These are phyloP conservation scores for Deroplatys truncata DNA, from an alignment of 2,888 invertebrate genomes.

Conservation along the genomic window DNA sequence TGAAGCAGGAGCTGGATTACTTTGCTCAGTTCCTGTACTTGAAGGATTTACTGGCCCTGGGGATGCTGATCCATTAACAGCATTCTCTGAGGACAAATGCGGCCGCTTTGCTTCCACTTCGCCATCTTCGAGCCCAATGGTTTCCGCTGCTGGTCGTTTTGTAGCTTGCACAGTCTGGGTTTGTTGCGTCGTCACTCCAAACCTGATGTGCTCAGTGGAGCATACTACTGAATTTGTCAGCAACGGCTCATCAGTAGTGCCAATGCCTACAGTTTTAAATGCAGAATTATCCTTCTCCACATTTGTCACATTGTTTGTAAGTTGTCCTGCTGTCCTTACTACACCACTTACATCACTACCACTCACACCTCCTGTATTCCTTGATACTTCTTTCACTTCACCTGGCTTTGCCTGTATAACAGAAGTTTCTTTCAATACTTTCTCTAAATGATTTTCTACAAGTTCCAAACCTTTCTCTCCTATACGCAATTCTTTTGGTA, in stretches of 20 bases:
- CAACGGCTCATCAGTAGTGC: constrained; percentile 18
- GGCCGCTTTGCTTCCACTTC: constrained; percentile 17
- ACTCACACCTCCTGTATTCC: constrained; percentile 38
- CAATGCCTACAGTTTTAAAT: constrained; percentile 24
- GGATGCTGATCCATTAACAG: constrained; percentile 23
- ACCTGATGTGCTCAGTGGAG: constrained; percentile 6
- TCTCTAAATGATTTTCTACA: constrained; percentile 48
- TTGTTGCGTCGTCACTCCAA: constrained; percentile 8
- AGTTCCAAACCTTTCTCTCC: constrained; percentile 57
- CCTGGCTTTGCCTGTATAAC: constrained; percentile 31
- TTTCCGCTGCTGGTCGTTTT: constrained; percentile 21
- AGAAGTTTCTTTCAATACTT: constrained; percentile 37
- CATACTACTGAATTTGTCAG: neutral
- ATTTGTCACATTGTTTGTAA: neutral
- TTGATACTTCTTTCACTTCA: constrained; percentile 31
- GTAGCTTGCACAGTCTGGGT: constrained; percentile 21
- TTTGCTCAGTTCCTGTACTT: neutral
- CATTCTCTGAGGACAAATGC: constrained; percentile 9
- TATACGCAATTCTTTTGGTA: constrained; percentile 54
- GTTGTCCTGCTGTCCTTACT: constrained; percentile 18
- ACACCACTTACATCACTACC: constrained; percentile 36
- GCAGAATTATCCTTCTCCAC: constrained; percentile 11
- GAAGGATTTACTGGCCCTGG: constrained; percentile 2
- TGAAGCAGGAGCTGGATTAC: constrained; percentile 13
- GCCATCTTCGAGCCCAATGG: neutral